Evolutionary conservation across 2,113 vertebrate genomes (phyloP), one percentile per base, ranked within the genome.

Genomic region (Himantopus leucocephalus): DNA sequence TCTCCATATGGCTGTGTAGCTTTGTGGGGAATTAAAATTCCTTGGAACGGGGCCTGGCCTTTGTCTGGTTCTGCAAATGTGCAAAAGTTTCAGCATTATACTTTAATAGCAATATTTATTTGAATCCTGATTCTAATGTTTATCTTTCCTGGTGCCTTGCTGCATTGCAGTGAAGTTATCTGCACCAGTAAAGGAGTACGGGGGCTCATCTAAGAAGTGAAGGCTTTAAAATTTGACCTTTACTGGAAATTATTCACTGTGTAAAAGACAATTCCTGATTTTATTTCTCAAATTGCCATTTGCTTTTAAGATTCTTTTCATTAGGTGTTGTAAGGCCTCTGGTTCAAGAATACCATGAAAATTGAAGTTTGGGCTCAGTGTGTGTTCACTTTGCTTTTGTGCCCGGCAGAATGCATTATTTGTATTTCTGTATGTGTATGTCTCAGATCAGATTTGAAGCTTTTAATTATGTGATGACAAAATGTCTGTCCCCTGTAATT

Each of bases 51-150:
- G 48, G 88, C 95, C 92, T 87, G 74, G 93, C 53, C 50, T 94
- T 96, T 93, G 85, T 95, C 74, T 94, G 56, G 29, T 75, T 94
- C 86, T 92, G 83, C 77, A 79, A 91, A 76, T 47, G 50, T 73
- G 70, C 85, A 88, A 32, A 91, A 94, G 75, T 93, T 94, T 76
- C 87, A 82, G 90, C 64, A 62, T 60, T 94, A 89, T 91, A 87
- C 86, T 94, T 94, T 85, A 94, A 87, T 14, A 92, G 80, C 76
- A 96, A 92, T 89, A 95, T 96, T 94, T 96, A 91, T 91, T 89
- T 76, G 75, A 94, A 84, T 94, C 66, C 14, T 41, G 35, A 72
- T 89, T 90, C 76, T 91, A 43, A 1, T 94, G 86, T 94, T 95
- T 95, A 92, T 91, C 70, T 94, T 89, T 74, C 35, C 43, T 64